Evolutionary conservation across 2,113 vertebrate genomes (phyloP).

Genomic region (Pan paniscus): DNA sequence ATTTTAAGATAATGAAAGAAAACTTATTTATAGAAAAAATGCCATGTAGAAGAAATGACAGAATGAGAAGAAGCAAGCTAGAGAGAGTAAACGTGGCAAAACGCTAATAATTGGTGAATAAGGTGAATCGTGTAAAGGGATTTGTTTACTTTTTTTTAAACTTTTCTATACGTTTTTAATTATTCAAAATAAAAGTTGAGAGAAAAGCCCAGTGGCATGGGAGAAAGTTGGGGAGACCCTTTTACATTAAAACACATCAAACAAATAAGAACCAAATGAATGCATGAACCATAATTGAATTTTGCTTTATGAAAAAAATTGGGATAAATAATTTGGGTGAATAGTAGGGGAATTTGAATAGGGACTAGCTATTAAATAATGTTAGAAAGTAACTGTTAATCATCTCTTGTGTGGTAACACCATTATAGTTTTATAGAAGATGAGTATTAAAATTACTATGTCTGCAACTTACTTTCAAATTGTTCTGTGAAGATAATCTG

Average conservation of each 20-base stretch:
- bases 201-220: background rate
- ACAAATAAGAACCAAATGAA: background rate
- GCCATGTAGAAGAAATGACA: background rate
- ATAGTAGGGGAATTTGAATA: background rate
- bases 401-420: background rate
- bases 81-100: background rate
- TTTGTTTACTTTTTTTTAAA: background rate
- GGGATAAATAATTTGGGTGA: background rate
- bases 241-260: background rate
- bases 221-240: background rate
- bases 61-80: background rate
- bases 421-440: background rate
- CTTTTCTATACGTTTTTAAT: background rate
- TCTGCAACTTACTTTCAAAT: background rate
- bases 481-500: background rate
- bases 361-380: conserved; percentile 18
- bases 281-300: background rate
- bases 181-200: background rate
- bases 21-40: conserved; percentile 10
- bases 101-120: background rate
- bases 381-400: background rate
- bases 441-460: background rate
- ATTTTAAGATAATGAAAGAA: background rate
- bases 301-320: background rate
- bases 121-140: background rate